A percentile compares a stretch with the other conserved stretches of the same genome.
Evolutionary conservation across 2,797 vertebrate species (phyloP).

Genomic region (Etheostoma perlongum): DNA sequence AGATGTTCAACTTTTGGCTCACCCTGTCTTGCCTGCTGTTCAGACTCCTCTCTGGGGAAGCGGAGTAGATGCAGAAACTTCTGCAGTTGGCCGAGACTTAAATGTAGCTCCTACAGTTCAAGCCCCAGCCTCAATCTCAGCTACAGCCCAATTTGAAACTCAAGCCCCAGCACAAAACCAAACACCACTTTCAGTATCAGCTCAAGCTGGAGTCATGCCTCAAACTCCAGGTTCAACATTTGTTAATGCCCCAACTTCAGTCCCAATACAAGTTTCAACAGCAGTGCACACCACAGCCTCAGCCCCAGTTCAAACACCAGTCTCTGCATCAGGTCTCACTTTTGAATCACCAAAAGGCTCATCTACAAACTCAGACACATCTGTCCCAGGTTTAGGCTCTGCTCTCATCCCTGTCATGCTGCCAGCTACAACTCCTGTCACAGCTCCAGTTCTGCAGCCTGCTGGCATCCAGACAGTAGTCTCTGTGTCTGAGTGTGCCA

Average conservation of each 20-base stretch:
- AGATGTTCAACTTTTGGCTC: slow-evolving; percentile 63
- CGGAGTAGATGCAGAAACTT: slow-evolving; percentile 61
- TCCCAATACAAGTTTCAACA: slow-evolving; percentile 36
- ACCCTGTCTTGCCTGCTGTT: slow-evolving; percentile 54
- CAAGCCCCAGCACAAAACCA: slow-evolving; percentile 61
- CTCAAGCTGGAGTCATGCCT: slow-evolving; percentile 49
- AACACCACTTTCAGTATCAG: slow-evolving; percentile 41
- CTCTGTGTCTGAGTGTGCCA: slow-evolving; percentile 67
- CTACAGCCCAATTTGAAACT: slow-evolving; percentile 48
- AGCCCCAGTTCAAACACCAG: slow-evolving; percentile 36
- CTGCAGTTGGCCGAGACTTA: slow-evolving; percentile 48
- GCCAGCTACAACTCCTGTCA: slow-evolving; percentile 50
- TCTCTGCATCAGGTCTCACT: slow-evolving; percentile 32
- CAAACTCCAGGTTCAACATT: slow-evolving; percentile 33
- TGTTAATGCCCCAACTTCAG: slow-evolving; percentile 30
- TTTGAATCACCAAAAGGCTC: slow-evolving; percentile 52
- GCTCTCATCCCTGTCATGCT: slow-evolving; percentile 35
- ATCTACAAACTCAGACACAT: slow-evolving; percentile 42
- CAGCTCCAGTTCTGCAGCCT: slow-evolving; percentile 68
- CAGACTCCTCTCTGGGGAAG: slow-evolving; percentile 68
- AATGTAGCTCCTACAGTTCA: slow-evolving; percentile 24
- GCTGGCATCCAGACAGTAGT: slow-evolving; percentile 71
- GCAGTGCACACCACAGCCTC: slow-evolving; percentile 35
- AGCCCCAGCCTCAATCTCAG: slow-evolving; percentile 38
- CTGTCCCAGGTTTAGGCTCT: slow-evolving; percentile 38